Base-by-base conservation (phyloP, 2,888 invertebrate species). In the Tetragonisca angustula region DNA sequence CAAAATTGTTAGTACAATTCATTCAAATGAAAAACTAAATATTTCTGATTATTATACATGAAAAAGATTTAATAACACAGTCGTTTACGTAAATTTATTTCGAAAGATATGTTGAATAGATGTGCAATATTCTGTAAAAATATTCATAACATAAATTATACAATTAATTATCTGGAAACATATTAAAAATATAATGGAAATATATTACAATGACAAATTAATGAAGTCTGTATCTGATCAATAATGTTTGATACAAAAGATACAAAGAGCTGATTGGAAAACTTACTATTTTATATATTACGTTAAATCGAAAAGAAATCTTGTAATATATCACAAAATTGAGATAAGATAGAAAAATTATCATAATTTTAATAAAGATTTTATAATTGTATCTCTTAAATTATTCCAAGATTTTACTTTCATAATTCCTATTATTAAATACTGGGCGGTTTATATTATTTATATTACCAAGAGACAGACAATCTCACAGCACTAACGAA, bases 401-500 rank as follows among this genome's bases (percentile, higher is more conserved):
- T 74, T 88, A 83, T 74, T 79, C 75, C 76, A 75, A 79, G 65
- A 72, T 82, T 80, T 79, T 69, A 72, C 81, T 80, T 79, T 69
- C 79, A 77, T 77, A 87, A 84, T 85, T 86, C 76, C 75, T 80
- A 71, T 84, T 87, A 82, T 79, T 76, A 74, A 89, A 89, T 89
- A 89, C 89, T 88, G 85, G 77, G 81, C 78, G 79, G 81, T 75
- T 82, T 86, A 83, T 72, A 54, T 77, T 1, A 69, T 77, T 81
- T 67, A 32, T 13, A 24, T 84, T 79, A 81, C 79, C 76, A 85
- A 69, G 78, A 86, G 85, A 89, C 69, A 73, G 67, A 59, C 83
- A 81, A 88, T 87, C 89, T 89, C 89, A 88, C 87, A 90, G 85
- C 88, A 90, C 90, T 90, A 89, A 90, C 81, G 81, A 89, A 89